A percentile compares a stretch with the other conserved stretches of the same genome.
These are phyloP conservation scores for Apostichopus parvimensis DNA, from an alignment of 35 echinoderm and acorn worm genomes.

Conservation along the genomic window DNA sequence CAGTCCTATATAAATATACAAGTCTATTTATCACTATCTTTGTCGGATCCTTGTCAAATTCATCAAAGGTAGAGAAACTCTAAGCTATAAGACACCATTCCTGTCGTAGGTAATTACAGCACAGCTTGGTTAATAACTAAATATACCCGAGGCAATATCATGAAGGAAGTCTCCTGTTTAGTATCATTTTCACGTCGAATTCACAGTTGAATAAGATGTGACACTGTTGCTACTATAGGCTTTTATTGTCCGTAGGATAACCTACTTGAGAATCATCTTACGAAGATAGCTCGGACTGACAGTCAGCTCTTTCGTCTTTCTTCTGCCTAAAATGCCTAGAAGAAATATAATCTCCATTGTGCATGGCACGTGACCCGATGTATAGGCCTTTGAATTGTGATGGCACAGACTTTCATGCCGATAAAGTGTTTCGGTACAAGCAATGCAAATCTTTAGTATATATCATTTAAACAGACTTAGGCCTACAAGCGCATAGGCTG, in stretches of 20 bases:
- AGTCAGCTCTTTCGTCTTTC: not conserved
- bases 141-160: not conserved
- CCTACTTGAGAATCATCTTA: conserved; percentile 3
- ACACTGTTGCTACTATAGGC: not conserved
- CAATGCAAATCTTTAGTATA: too few species aligned
- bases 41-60: not conserved
- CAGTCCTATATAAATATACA: not conserved
- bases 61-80: not conserved
- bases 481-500: too few species aligned
- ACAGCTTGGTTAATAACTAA: not conserved
- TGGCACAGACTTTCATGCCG: too few species aligned
- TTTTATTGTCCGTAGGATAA: not conserved
- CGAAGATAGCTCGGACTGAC: not conserved
- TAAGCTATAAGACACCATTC: not conserved
- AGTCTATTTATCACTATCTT: too few species aligned
- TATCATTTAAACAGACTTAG: too few species aligned
- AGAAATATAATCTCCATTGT: too few species aligned
- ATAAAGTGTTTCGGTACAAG: too few species aligned
- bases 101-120: not conserved
- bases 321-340: too few species aligned
- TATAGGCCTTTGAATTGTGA: too few species aligned
- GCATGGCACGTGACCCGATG: too few species aligned
- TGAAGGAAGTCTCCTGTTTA: not conserved
- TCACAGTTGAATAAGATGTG: not conserved
- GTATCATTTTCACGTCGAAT: not conserved